phyloP scores from a whole-genome alignment of 2,888 invertebrate genomes.

The Chalcosyrphus nemorum region DNA sequence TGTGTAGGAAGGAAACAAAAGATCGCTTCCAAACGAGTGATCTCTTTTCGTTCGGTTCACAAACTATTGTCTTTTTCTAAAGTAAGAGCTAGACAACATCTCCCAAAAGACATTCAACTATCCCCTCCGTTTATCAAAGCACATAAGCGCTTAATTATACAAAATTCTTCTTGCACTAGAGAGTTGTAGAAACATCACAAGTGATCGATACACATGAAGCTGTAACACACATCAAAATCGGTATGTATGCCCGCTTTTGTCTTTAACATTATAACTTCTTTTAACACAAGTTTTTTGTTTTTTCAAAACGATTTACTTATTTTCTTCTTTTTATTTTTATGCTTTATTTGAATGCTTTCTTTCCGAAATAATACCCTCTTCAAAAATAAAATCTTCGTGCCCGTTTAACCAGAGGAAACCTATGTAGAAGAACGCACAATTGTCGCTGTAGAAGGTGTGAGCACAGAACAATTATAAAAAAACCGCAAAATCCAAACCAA shows the following conservation, averaged over 20 bases:
- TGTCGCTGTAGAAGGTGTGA: conserved; percentile 81
- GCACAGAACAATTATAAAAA: conserved; percentile 78
- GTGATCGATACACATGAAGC: conserved; percentile 80
- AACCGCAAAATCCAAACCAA: conserved; percentile 45
- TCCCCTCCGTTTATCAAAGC: not conserved
- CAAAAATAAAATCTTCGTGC: conserved; percentile 49
- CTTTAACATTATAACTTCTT: not conserved
- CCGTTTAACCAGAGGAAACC: conserved; percentile 79
- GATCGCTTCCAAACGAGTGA: no score
- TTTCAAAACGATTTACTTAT: not conserved
- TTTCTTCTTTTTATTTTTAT: conserved; percentile 49
- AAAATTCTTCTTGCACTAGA: conserved; percentile 75
- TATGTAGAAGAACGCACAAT: conserved; percentile 81
- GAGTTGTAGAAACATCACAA: conserved; percentile 81
- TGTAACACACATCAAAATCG: conserved; percentile 81
- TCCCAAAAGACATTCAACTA: conserved; percentile 21
- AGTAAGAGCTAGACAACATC: not conserved
- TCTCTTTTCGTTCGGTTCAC: no score
- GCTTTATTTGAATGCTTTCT: conserved; percentile 70
- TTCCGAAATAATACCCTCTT: conserved; percentile 5
- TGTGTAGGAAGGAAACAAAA: no score
- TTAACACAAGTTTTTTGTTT: conserved; percentile 34
- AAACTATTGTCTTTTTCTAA: no score
- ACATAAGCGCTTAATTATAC: conserved; percentile 13
- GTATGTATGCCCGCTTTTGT: conserved; percentile 75